Percentiles rank a stretch among this genome's conserved stretches.
These are phyloP conservation scores for Chloebia gouldiae DNA, from an alignment of 2,113 vertebrate genomes.

Conservation along the genomic window DNA sequence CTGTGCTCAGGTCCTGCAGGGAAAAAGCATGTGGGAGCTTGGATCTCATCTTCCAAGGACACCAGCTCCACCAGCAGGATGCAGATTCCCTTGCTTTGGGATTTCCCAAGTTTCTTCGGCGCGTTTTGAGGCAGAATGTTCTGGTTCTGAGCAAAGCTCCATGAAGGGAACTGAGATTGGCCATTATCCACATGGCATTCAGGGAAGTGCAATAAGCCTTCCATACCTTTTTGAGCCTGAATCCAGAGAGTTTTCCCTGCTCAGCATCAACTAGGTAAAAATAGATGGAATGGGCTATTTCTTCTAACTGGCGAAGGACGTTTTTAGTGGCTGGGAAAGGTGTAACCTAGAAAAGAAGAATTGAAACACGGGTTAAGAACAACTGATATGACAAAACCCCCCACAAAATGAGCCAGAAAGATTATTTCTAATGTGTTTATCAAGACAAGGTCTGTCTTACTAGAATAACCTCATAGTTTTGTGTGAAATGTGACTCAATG, in stretches of 20 bases:
- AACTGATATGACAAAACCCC: neutral
- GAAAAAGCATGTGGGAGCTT: accelerated
- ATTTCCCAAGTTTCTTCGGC: neutral
- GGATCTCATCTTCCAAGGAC: neutral
- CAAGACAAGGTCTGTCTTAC: neutral
- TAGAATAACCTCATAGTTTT: neutral
- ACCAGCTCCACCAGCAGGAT: neutral
- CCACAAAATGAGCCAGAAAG: neutral
- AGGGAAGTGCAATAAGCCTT: neutral
- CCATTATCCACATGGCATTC: neutral
- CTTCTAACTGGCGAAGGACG: conserved; percentile 89
- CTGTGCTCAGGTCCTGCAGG: conserved; percentile 87
- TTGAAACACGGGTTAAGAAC: neutral
- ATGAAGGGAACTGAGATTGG: neutral
- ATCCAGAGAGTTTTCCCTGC: conserved; percentile 86
- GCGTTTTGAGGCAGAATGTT: neutral
- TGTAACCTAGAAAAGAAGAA: conserved; percentile 78
- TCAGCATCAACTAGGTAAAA: conserved; percentile 90
- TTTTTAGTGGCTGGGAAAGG: conserved; percentile 93
- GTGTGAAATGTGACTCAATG: neutral
- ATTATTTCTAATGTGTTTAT: neutral
- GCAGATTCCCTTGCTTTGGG: neutral
- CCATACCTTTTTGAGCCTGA: conserved; percentile 86
- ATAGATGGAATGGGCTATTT: conserved; percentile 88
- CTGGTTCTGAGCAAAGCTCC: neutral